phyloP scores from a whole-genome alignment of 2,113 vertebrate genomes.

The Malurus melanocephalus region DNA sequence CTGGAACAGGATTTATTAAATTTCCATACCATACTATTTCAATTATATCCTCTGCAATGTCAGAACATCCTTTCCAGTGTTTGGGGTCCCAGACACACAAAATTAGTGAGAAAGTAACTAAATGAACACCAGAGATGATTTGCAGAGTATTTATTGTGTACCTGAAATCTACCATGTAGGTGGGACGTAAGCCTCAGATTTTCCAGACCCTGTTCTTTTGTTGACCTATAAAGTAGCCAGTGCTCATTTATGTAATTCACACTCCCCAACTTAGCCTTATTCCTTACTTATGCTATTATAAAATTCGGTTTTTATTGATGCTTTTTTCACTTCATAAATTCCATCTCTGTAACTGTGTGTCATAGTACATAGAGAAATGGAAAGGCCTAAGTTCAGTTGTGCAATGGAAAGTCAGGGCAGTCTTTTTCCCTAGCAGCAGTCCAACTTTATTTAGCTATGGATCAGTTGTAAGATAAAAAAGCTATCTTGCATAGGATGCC shows the following conservation, averaged over 20 bases:
- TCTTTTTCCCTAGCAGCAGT: neutral
- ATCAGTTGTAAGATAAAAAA: neutral
- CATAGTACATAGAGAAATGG: neutral
- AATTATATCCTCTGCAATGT: neutral
- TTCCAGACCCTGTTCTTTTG: neutral
- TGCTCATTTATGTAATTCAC: neutral
- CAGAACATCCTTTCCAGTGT: neutral
- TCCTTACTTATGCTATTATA: neutral
- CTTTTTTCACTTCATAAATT: neutral
- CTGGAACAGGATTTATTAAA: neutral
- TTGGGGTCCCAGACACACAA: neutral
- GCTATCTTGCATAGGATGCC: neutral
- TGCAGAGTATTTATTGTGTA: neutral
- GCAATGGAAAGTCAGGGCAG: neutral
- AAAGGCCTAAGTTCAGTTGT: neutral
- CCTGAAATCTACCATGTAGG: neutral
- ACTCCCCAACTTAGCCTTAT: neutral
- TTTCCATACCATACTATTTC: neutral
- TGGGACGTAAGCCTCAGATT: neutral
- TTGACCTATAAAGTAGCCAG: neutral
- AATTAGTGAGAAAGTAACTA: neutral
- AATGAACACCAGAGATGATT: neutral
- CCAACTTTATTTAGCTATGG: neutral
- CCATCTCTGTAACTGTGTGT: neutral
- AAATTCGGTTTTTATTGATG: neutral